Evolutionary conservation across 2,797 vertebrate genomes (phyloP).

Genomic region (Tapera naevia): DNA sequence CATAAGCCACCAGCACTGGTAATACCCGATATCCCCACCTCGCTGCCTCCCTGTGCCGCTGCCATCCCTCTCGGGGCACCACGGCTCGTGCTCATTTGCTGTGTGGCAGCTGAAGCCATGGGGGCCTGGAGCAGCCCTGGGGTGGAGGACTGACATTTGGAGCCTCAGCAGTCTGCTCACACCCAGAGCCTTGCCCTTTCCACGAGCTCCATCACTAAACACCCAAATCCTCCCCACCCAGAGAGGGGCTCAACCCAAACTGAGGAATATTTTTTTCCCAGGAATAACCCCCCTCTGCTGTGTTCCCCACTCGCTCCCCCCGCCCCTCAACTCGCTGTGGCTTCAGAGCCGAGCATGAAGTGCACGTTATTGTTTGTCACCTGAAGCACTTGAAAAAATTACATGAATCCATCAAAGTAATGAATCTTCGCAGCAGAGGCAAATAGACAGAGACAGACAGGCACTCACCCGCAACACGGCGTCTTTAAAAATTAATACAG

Average conservation of each 20-base stretch:
- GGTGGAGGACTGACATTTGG: neutral
- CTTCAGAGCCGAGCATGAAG: neutral
- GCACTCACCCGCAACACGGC: conserved; percentile 30
- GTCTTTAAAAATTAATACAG: conserved; percentile 63
- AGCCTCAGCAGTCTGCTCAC: neutral
- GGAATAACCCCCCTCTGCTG: neutral
- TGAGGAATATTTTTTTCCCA: neutral
- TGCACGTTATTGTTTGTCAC: conserved; percentile 69
- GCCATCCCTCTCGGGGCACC: neutral
- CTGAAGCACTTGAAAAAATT: conserved; percentile 72
- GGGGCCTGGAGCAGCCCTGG: neutral
- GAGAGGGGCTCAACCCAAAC: neutral
- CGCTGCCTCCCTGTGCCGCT: neutral
- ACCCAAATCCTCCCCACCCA: fast-evolving
- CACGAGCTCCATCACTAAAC: neutral
- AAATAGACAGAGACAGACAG: conserved; percentile 70
- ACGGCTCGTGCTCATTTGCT: neutral
- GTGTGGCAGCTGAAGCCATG: neutral
- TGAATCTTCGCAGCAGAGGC: conserved; percentile 64
- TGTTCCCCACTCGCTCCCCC: neutral
- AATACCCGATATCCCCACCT: fast-evolving
- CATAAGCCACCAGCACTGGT: fast-evolving
- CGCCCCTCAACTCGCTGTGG: neutral
- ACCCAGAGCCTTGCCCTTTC: neutral
- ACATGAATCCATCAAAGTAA: conserved; percentile 76